Percentiles rank a stretch among this genome's conserved stretches.
Evolutionary conservation across 2,888 invertebrate species (phyloP).

Genomic region (Ctenicera cuprea): DNA sequence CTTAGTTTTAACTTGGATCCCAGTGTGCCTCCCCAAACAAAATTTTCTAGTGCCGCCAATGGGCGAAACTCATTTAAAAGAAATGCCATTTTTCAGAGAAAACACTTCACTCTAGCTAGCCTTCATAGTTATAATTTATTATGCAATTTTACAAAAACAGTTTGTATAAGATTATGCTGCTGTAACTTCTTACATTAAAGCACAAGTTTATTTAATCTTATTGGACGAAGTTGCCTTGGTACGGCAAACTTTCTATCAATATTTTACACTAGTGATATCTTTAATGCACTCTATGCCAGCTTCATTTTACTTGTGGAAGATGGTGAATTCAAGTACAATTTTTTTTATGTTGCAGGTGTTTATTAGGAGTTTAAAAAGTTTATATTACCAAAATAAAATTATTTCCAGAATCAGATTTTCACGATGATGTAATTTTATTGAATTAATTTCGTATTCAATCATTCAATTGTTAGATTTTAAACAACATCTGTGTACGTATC

Average conservation of each 20-base stretch:
- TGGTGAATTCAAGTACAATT: too few species aligned
- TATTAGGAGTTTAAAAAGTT: too few species aligned
- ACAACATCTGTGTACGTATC: not conserved
- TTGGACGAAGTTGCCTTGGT: slow-evolving; percentile 35
- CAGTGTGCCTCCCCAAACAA: too few species aligned
- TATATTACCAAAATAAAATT: not conserved
- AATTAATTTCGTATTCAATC: slow-evolving; percentile 6
- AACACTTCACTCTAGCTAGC: not conserved
- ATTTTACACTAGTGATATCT: slow-evolving; percentile 32
- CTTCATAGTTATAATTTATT: slow-evolving; percentile 19
- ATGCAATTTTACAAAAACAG: slow-evolving; percentile 40
- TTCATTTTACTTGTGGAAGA: too few species aligned
- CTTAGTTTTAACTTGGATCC: too few species aligned
- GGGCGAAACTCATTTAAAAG: not conserved
- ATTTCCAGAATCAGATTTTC: not conserved
- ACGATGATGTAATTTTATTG: not conserved
- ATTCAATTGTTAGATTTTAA: not conserved
- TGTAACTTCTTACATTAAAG: slow-evolving; percentile 41
- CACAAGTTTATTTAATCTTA: slow-evolving; percentile 42
- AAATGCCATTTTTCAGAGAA: not conserved
- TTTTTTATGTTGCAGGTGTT: too few species aligned
- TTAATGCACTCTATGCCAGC: not conserved
- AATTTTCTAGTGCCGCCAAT: too few species aligned
- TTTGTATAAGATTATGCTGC: slow-evolving; percentile 39
- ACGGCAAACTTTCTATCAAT: slow-evolving; percentile 30